These are phyloP conservation scores for Lomographa bimaculata DNA, from an alignment of 2,888 invertebrate genomes.

Conservation along the genomic window DNA sequence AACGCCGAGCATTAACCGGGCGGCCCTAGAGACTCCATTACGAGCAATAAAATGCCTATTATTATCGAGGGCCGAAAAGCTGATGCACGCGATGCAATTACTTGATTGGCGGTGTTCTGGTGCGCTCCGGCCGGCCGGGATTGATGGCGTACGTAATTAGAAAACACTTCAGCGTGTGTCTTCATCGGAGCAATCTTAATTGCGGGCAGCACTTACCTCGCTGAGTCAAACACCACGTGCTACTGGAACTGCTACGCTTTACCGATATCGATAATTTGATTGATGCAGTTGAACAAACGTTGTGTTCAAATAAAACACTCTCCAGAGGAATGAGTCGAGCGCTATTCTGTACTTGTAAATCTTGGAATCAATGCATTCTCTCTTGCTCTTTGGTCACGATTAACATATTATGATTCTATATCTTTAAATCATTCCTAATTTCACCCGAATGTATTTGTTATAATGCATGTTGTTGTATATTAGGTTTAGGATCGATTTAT, in stretches of 20 bases:
- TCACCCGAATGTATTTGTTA: too few relatives aligned
- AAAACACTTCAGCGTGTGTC: constrained; percentile 83
- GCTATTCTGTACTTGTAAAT: too few relatives aligned
- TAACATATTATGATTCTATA: too few relatives aligned
- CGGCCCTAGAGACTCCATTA: constrained; percentile 83
- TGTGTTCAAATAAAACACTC: constrained; percentile 15
- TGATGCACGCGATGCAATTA: constrained; percentile 84
- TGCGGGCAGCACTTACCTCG: constrained; percentile 77
- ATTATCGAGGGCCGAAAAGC: constrained; percentile 83
- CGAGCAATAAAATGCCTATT: constrained; percentile 82
- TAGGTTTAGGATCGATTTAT: constrained; percentile 10
- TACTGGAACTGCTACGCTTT: constrained; percentile 39
- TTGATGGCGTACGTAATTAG: constrained; percentile 82
- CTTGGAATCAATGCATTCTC: too few relatives aligned
- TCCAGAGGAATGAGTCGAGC: constrained; percentile 6
- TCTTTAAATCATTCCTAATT: too few relatives aligned
- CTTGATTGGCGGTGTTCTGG: constrained; percentile 82
- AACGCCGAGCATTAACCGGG: constrained; percentile 68
- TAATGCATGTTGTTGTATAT: too few relatives aligned
- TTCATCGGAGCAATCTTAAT: constrained; percentile 80
- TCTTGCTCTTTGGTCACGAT: neutral
- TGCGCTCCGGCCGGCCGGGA: constrained; percentile 67
- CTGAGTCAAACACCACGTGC: constrained; percentile 77
- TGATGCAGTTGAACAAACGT: constrained; percentile 42
- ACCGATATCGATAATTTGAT: constrained; percentile 45